Evolutionary conservation across 2,888 invertebrate species (phyloP).

Genomic region (Diaphora mendica): DNA sequence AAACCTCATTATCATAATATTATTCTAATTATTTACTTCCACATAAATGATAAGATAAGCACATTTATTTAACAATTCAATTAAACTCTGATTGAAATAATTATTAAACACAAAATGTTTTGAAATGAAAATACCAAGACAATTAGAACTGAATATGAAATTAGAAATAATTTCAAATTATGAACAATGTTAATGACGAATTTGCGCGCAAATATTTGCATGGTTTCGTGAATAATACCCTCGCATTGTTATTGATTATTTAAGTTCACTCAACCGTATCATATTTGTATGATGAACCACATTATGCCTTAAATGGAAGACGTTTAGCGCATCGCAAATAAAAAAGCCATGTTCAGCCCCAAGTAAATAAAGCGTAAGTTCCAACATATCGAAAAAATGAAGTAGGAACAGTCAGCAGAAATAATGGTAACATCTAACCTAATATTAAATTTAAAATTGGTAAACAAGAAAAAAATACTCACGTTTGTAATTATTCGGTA

Average conservation of each 20-base stretch:
- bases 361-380: slow-evolving; percentile 75
- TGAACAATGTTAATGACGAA: slow-evolving; percentile 26
- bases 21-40: neutral
- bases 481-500: slow-evolving; percentile 61
- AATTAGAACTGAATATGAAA: slow-evolving; percentile 26
- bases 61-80: neutral
- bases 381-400: slow-evolving; percentile 66
- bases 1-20: slow-evolving; percentile 26
- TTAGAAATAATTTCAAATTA: slow-evolving; percentile 22
- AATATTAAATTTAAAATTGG: slow-evolving; percentile 63
- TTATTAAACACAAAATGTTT: slow-evolving; percentile 14
- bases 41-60: slow-evolving; percentile 13
- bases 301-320: slow-evolving; percentile 45
- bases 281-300: slow-evolving; percentile 44
- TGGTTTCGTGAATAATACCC: slow-evolving; percentile 44
- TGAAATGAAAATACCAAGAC: slow-evolving; percentile 2
- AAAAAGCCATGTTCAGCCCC: slow-evolving; percentile 81
- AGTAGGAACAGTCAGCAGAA: slow-evolving; percentile 79
- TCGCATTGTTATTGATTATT: slow-evolving; percentile 62
- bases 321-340: slow-evolving; percentile 63
- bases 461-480: slow-evolving; percentile 63
- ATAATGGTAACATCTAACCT: slow-evolving; percentile 82
- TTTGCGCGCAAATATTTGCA: slow-evolving; percentile 45
- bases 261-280: slow-evolving; percentile 57
- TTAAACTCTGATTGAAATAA: slow-evolving; percentile 5